A percentile compares a stretch with the other conserved stretches of the same genome.
These are phyloP conservation scores for Orius insidiosus DNA, from an alignment of 1,140 invertebrate genomes.

Conservation along the genomic window DNA sequence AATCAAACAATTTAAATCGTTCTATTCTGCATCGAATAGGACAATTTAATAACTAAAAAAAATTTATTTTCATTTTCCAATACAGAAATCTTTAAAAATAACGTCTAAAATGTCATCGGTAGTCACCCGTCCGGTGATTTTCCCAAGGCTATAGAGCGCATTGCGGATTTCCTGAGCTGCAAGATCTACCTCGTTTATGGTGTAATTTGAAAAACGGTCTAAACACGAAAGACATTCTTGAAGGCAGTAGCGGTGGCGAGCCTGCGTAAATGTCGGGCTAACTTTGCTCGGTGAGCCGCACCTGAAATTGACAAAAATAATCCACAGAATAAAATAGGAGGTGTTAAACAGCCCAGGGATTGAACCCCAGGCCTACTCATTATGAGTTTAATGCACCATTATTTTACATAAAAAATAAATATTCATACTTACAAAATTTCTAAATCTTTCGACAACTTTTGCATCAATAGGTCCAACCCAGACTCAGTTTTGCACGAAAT, in stretches of 20 bases:
- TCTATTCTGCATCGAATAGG: too few species aligned
- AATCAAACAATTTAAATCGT: too few species aligned
- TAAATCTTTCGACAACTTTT: conserved; percentile 33
- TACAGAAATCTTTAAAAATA: conserved; percentile 74
- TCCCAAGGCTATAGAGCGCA: conserved; percentile 46
- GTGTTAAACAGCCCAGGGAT: too few species aligned
- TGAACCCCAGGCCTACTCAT: too few species aligned
- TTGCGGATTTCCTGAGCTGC: conserved; percentile 47
- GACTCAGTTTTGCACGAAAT: conserved; percentile 42
- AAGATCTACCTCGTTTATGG: conserved; percentile 38
- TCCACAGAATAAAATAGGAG: too few species aligned
- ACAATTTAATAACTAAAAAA: too few species aligned
- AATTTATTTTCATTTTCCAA: conserved; percentile 75
- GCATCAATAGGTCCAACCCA: conserved; percentile 38
- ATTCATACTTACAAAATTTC: conserved; percentile 40
- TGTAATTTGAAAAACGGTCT: conserved; percentile 29
- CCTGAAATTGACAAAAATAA: conserved; percentile 28
- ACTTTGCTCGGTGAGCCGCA: conserved; percentile 43
- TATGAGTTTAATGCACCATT: too few species aligned
- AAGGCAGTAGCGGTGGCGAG: conserved; percentile 42
- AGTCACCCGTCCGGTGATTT: conserved; percentile 56
- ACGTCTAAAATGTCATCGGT: conserved; percentile 66
- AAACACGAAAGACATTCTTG: conserved; percentile 33
- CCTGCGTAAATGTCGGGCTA: conserved; percentile 43
- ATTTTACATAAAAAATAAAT: too few species aligned